phyloP scores from a whole-genome alignment of 2,888 invertebrate species.

The Xanthorhoe spadicearia region DNA sequence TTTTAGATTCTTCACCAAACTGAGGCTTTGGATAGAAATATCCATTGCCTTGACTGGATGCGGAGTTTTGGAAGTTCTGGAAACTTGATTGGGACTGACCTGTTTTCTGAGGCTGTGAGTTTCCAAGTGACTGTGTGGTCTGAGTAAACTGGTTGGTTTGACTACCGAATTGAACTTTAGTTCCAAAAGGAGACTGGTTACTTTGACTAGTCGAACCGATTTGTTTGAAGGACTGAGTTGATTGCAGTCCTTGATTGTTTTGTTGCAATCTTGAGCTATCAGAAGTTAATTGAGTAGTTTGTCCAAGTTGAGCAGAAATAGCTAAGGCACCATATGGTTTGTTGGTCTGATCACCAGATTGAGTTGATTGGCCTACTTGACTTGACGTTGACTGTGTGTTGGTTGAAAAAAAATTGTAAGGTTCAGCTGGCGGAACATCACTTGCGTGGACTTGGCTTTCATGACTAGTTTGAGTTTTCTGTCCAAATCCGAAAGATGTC shows the following conservation, averaged over 20 bases:
- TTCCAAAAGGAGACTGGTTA: constrained; percentile 27
- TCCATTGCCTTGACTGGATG: constrained; percentile 21
- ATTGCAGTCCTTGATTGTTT: constrained; percentile 22
- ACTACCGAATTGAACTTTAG: constrained; percentile 33
- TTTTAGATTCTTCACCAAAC: constrained; percentile 16
- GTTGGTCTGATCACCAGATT: constrained; percentile 37
- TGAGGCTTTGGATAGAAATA: constrained; percentile 22
- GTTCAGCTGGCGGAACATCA: constrained; percentile 33
- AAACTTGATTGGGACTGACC: constrained; percentile 21
- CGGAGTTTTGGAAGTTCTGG: constrained; percentile 23
- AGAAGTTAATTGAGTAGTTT: constrained; percentile 18
- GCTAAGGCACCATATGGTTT: constrained; percentile 35
- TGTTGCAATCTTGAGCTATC: constrained; percentile 18
- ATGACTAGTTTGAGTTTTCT: not conserved
- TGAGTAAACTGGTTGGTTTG: constrained; percentile 31
- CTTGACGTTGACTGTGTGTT: constrained; percentile 37
- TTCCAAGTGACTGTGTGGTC: constrained; percentile 20
- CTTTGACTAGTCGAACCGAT: constrained; percentile 17
- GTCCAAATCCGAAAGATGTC: constrained; percentile 8
- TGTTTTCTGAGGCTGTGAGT: constrained; percentile 17
- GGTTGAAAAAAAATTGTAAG: constrained; percentile 3
- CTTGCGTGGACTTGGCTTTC: constrained; percentile 4
- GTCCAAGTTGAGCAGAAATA: constrained; percentile 37
- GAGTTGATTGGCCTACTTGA: constrained; percentile 24
- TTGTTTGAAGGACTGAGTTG: constrained; percentile 22